Conservation (phyloP, 2,113 vertebrate genomes). For the Nannobrachium achirus region DNA sequence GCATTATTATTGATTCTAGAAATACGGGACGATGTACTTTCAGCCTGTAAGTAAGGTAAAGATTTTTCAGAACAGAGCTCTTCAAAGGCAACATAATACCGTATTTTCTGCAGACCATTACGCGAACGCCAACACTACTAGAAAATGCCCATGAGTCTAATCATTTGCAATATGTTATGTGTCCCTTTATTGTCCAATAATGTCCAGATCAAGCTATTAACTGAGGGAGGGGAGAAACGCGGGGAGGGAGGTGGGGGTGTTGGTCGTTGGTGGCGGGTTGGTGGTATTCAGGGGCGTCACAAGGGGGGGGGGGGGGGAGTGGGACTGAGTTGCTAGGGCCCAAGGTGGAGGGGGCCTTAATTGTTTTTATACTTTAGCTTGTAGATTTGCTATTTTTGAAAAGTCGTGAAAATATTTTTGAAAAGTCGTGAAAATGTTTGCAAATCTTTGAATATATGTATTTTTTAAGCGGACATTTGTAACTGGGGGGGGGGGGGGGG, state of each 20-base stretch:
- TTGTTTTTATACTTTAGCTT: too few species aligned
- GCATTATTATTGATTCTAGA: neutral
- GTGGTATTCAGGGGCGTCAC: neutral
- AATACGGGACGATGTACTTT: too few species aligned
- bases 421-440: too few species aligned
- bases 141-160: constrained; percentile 54
- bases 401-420: too few species aligned
- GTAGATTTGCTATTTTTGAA: too few species aligned
- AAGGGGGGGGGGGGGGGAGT: neutral
- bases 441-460: too few species aligned
- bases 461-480: too few species aligned
- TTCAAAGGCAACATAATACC: constrained; percentile 6
- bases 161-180: constrained; percentile 58
- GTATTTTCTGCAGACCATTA: constrained; percentile 12
- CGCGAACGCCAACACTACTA: constrained; percentile 18
- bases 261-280: neutral
- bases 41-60: neutral
- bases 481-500: too few species aligned
- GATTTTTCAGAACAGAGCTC: constrained; percentile 20
- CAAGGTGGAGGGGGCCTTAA: too few species aligned
- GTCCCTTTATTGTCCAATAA: constrained; percentile 61
- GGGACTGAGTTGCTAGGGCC: too few species aligned
- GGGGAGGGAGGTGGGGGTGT: neutral
- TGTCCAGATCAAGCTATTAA: constrained; percentile 57
- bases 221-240: constrained; percentile 21